Evolutionary conservation across 2,888 invertebrate species (phyloP).

Genomic region (Eupithecia dodoneata): DNA sequence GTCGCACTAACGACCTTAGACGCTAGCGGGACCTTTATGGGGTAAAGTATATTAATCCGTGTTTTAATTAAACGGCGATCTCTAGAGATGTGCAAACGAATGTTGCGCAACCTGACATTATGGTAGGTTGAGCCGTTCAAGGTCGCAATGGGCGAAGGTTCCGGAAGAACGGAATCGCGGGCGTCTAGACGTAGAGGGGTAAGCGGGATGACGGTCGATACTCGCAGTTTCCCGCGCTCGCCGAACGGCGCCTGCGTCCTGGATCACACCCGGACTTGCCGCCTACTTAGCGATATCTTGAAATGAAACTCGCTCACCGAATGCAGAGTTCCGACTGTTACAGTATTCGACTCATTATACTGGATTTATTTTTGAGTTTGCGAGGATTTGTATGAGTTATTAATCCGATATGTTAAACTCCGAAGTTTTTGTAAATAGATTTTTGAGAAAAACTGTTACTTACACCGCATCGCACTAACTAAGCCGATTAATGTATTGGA

Average conservation of each 20-base stretch:
- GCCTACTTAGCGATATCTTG: constrained; percentile 58
- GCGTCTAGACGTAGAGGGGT: constrained; percentile 81
- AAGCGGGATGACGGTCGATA: constrained; percentile 77
- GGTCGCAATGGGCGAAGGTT: constrained; percentile 80
- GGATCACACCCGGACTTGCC: constrained; percentile 61
- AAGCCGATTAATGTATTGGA: neutral
- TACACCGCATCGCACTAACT: constrained; percentile 8
- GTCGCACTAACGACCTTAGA: constrained; percentile 67
- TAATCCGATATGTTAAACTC: neutral
- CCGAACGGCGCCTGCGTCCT: constrained; percentile 76
- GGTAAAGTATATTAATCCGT: constrained; percentile 50
- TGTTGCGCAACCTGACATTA: constrained; percentile 77
- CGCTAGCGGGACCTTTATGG: constrained; percentile 50
- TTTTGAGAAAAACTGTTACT: neutral
- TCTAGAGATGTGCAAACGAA: constrained; percentile 55
- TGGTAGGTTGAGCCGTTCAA: constrained; percentile 82
- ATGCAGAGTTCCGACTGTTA: constrained; percentile 24
- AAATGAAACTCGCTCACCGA: constrained; percentile 34
- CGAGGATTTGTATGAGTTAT: neutral
- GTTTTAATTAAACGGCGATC: constrained; percentile 65
- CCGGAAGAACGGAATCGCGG: constrained; percentile 79
- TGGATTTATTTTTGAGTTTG: neutral
- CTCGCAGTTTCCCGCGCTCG: constrained; percentile 82
- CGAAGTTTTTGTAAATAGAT: neutral
- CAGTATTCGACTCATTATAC: constrained; percentile 8